These are phyloP conservation scores for Neosilurus hyrtlii DNA, from an alignment of 2,797 vertebrate species.

Conservation along the genomic window DNA sequence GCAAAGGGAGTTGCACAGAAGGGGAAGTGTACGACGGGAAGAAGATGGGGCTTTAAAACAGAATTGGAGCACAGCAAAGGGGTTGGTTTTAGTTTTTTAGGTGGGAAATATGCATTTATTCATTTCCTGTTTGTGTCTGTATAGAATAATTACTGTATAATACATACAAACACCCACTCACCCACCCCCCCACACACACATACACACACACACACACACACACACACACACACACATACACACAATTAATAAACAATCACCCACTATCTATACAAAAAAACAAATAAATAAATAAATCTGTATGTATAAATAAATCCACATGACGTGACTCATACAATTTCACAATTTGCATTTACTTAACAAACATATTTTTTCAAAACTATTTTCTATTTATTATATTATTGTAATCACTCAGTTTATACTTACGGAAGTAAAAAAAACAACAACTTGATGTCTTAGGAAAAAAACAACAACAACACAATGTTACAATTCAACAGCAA, in stretches of 20 bases:
- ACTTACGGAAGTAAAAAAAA: conserved; percentile 72
- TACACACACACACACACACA: not conserved
- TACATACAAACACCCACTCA: not conserved
- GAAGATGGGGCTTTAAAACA: conserved; percentile 1
- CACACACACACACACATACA: conserved; percentile 12
- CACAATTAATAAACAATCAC: not conserved
- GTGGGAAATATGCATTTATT: conserved; percentile 50
- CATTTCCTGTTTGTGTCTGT: conserved; percentile 73
- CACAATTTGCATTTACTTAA: conserved; percentile 62
- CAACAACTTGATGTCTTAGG: conserved; percentile 67
- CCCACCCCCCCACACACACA: not conserved
- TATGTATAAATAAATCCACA: conserved; percentile 44
- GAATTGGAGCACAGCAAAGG: conserved; percentile 16
- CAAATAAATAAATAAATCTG: conserved; percentile 44
- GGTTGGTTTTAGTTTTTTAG: conserved; percentile 5
- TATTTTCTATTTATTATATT: conserved; percentile 77
- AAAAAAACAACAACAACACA: conserved; percentile 69
- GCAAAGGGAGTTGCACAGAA: not conserved
- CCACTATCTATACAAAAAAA: conserved; percentile 57
- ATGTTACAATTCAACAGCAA: conserved; percentile 80
- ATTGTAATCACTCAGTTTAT: conserved; percentile 76
- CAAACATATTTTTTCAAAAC: conserved; percentile 64
- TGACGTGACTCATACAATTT: conserved; percentile 57
- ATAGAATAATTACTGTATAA: conserved; percentile 67
- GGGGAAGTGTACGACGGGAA: not conserved